Percentiles rank a stretch among this genome's conserved stretches.
These are phyloP conservation scores for Protophormia terraenovae DNA, from an alignment of 2,888 invertebrate genomes.

Conservation along the genomic window DNA sequence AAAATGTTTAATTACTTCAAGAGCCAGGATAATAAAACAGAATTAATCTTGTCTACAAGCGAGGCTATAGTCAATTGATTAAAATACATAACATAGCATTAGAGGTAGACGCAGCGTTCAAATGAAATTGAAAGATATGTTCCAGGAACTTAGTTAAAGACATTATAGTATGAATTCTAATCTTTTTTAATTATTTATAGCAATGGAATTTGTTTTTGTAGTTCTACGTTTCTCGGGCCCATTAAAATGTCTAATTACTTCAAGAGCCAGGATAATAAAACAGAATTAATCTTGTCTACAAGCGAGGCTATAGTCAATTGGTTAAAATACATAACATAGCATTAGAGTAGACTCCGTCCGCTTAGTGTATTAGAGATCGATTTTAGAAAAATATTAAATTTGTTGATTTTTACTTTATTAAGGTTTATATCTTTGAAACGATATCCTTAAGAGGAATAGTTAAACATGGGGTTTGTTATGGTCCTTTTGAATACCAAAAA, in stretches of 20 bases:
- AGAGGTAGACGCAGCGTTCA: constrained; percentile 73
- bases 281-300: constrained; percentile 76
- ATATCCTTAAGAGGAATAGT: constrained; percentile 70
- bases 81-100: constrained; percentile 72
- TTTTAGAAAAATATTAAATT: constrained; percentile 76
- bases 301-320: constrained; percentile 76
- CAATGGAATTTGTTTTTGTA: constrained; percentile 71
- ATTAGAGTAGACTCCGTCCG: constrained; percentile 76
- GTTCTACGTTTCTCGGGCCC: constrained; percentile 78
- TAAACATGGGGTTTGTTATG: constrained; percentile 61
- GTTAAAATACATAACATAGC: constrained; percentile 69
- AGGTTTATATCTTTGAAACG: constrained; percentile 67
- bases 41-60: constrained; percentile 77
- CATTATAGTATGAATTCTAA: too few species aligned
- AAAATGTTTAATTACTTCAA: constrained; percentile 68
- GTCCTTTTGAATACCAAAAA: constrained; percentile 68
- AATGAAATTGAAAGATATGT: background rate
- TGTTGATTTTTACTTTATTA: constrained; percentile 69
- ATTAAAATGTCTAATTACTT: constrained; percentile 66
- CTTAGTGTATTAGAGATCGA: constrained; percentile 76
- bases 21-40: constrained; percentile 79
- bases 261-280: constrained; percentile 79
- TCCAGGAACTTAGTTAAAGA: background rate
- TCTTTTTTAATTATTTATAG: background rate
- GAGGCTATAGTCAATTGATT: constrained; percentile 73